Conservation (phyloP, 2,797 vertebrate species). For the Mergus octosetaceus region DNA sequence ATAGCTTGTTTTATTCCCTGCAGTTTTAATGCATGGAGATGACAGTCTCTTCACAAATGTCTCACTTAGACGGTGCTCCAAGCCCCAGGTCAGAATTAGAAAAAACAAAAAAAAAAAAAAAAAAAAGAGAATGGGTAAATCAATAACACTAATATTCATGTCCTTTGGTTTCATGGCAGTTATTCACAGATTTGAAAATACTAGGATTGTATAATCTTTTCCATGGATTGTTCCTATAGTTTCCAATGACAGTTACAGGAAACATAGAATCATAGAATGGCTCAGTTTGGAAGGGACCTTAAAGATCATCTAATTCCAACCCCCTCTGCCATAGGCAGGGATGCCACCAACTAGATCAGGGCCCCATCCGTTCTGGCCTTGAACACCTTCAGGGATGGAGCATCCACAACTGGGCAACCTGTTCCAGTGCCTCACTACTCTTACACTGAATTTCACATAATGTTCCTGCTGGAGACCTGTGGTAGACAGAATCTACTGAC, state of each 20-base stretch:
- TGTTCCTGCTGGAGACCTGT: neutral
- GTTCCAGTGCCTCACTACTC: no score
- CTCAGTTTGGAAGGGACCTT: no score
- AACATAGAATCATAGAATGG: neutral
- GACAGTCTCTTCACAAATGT: neutral
- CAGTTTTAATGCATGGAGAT: neutral
- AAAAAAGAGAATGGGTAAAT: neutral
- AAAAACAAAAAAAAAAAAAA: neutral
- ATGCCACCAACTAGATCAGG: no score
- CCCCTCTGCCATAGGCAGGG: no score
- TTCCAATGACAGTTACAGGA: neutral
- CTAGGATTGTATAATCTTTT: neutral
- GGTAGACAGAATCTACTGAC: neutral
- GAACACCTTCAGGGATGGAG: no score
- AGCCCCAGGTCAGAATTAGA: neutral
- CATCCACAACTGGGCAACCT: no score
- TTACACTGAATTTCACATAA: neutral
- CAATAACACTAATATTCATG: neutral
- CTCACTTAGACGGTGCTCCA: neutral
- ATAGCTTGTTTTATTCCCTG: neutral
- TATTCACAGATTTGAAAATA: neutral
- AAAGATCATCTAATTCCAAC: no score
- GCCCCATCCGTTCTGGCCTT: no score
- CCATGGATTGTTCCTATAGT: neutral
- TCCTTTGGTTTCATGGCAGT: neutral